Conservation (phyloP, 23 tunicate species). For the Trididemnum nubilum region DNA sequence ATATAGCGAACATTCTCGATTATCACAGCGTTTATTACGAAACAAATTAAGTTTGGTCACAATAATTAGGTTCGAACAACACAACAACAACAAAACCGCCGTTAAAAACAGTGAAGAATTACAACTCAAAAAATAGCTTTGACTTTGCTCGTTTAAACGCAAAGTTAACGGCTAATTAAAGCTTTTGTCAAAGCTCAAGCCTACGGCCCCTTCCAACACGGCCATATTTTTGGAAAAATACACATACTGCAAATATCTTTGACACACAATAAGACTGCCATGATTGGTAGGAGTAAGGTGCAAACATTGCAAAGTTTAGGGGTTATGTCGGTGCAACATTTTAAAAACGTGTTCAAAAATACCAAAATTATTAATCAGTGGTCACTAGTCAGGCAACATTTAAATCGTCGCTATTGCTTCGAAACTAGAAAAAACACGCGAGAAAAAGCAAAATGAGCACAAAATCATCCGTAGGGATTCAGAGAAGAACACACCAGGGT, state of each 20-base stretch:
- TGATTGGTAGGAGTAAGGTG: background rate
- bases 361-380: background rate
- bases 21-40: constrained; percentile 28
- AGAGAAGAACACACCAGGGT: no score
- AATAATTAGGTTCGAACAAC: background rate
- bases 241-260: constrained; percentile 15
- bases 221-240: no score
- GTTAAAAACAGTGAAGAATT: constrained; percentile 27
- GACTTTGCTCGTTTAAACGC: no score
- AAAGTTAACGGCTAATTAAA: no score
- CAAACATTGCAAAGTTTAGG: background rate
- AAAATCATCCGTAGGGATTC: no score
- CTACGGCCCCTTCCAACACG: no score
- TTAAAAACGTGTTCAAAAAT: no score
- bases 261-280: constrained; percentile 22
- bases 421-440: background rate
- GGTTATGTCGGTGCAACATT: no score
- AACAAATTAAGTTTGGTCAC: constrained; percentile 7
- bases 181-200: no score
- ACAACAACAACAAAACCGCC: background rate
- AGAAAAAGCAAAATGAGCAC: no score
- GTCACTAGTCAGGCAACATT: background rate
- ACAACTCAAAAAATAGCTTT: background rate
- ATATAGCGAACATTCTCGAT: no score
- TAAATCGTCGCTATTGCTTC: background rate